Evolutionary conservation across 2,888 invertebrate genomes (phyloP).

Genomic region (Agrochola circellaris): DNA sequence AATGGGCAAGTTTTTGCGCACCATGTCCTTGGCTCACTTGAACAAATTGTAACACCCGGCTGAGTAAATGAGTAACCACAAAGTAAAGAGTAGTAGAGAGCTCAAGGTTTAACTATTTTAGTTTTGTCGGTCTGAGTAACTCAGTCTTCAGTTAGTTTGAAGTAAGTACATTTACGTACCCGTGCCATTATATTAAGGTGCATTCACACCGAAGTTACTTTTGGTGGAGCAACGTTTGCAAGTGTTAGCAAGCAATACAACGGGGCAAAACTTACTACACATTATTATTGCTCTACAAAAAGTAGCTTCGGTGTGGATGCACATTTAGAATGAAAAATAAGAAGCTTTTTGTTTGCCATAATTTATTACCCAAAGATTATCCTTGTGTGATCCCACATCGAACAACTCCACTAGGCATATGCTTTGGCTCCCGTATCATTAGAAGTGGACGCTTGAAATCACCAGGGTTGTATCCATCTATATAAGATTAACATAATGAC

Average conservation of each 20-base stretch:
- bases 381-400: not conserved
- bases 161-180: not conserved
- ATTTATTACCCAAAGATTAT: not conserved
- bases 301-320: not conserved
- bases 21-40: conserved; percentile 46
- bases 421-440: not conserved
- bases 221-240: too few relatives aligned
- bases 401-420: not conserved
- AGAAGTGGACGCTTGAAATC: conserved; percentile 10
- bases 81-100: conserved; percentile 25
- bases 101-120: conserved; percentile 53
- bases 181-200: too few relatives aligned
- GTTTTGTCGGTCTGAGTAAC: conserved; percentile 23
- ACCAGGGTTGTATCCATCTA: not conserved
- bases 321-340: not conserved
- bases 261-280: not conserved
- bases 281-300: not conserved
- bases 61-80: conserved; percentile 39
- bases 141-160: conserved; percentile 8
- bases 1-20: conserved; percentile 20
- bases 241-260: not conserved
- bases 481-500: conserved; percentile 21
- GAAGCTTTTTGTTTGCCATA: not conserved
- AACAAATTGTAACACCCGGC: conserved; percentile 48
- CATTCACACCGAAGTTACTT: not conserved